Base-by-base conservation (phyloP, 2,113 vertebrate species). In the Ptilonorhynchus violaceus region DNA sequence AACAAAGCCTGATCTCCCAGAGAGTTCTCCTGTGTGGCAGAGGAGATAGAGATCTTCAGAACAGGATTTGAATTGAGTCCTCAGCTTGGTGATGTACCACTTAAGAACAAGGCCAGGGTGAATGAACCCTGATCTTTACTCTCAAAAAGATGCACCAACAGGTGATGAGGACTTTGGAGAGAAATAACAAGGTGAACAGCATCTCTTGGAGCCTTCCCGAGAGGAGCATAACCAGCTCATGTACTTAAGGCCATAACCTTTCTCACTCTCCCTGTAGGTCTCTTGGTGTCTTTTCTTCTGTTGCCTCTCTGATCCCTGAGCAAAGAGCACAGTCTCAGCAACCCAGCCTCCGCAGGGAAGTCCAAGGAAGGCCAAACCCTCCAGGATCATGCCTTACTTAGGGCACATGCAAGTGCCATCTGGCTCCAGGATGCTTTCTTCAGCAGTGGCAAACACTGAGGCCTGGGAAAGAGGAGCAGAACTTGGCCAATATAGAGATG, bases 101-200 rank as follows among this genome's bases (percentile, higher is more conserved):
- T 95, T 95, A 85, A 87, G 72, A 23, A 89, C 81, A 87, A 95
- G 95, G 63, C 66, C 78, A 62, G 18, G n/a, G 44, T 83, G 84
- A 93, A 90, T 96, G 94, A 97, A 91, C 63, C 69, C 59, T 91
- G 89, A 93, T 94, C 85, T 94, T 90, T 89, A 59, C 76, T 96
- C 84, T 94, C 73, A 47, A 76, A 53, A 92, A 73, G 39, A 52
- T 75, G 56, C 46, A 76, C 73, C 73, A 72, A 93, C 69, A 92
- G 91, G 66, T 63, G 70, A 59, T 64, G 69, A 94, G 84, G 88
- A 76, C 86, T 88, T 92, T 35, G 20, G 41, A 84, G 66, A 93
- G 69, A 92, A 96, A 85, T 75, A 80, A 91, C 59, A 79, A 69
- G 64, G 89, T 62, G 62, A 79, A 87, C 41, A 93, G 69, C 33